phyloP scores from a whole-genome alignment of 2,113 vertebrate species.

The Tupaia chinensis region DNA sequence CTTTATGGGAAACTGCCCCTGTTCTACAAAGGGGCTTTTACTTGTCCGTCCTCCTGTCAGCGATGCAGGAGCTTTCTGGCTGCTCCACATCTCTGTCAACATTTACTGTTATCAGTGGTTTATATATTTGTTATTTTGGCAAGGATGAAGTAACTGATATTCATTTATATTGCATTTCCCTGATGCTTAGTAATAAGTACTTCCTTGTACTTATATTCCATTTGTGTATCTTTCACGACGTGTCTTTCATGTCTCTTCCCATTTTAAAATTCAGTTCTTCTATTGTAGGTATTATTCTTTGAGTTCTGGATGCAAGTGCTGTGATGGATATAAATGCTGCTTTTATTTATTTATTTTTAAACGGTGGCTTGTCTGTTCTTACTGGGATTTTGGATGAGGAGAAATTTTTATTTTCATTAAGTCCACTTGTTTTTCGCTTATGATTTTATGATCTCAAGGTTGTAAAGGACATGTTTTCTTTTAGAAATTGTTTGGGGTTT shows the following conservation, averaged over 20 bases:
- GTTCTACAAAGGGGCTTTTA: neutral
- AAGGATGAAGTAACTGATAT: neutral
- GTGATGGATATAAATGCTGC: neutral
- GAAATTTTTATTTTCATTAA: constrained; percentile 54
- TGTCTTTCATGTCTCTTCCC: constrained; percentile 23
- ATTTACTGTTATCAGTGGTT: constrained; percentile 9
- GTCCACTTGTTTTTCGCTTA: neutral
- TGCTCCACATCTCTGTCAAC: neutral
- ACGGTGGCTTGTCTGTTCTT: neutral
- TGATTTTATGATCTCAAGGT: constrained; percentile 2
- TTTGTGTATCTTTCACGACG: constrained; percentile 8
- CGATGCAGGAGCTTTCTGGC: neutral
- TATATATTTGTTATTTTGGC: constrained; percentile 1
- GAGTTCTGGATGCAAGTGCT: constrained; percentile 23
- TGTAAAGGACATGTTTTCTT: constrained; percentile 42
- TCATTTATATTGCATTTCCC: constrained; percentile 33
- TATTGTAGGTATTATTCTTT: constrained; percentile 17
- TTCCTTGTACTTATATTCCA: constrained; percentile 1
- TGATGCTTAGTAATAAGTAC: neutral
- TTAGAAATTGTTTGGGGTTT: constrained; percentile 26
- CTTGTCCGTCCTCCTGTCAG: neutral
- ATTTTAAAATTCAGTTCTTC: constrained; percentile 51
- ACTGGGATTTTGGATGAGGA: neutral
- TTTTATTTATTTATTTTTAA: neutral
- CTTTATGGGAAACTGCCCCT: neutral